Percentiles rank a stretch among this genome's conserved stretches.
Evolutionary conservation across 2,113 vertebrate species (phyloP).

Genomic region (Bos taurus): ARS-UCD2.0 NC_037342.1:75100501-75101000

Average conservation of each 20-base stretch:
- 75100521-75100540: not conserved
- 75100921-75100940: not conserved
- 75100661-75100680: not conserved
- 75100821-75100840: fast-evolving
- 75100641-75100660: not conserved
- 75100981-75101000: not conserved
- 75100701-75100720: not conserved
- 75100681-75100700: not conserved
- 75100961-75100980: not conserved
- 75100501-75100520: not conserved
- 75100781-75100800: not conserved
- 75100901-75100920: not conserved
- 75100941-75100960: not conserved
- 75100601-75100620: not conserved
- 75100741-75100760: not conserved
- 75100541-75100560: not conserved
- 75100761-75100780: not conserved
- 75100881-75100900: not conserved
- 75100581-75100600: not conserved
- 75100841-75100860: not conserved
- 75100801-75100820: not conserved
- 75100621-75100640: not conserved
- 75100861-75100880: not conserved
- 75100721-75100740: not conserved
- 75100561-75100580: not conserved